phyloP scores from a whole-genome alignment of 2,888 invertebrate genomes.

The Sepioteuthis lessoniana region DNA sequence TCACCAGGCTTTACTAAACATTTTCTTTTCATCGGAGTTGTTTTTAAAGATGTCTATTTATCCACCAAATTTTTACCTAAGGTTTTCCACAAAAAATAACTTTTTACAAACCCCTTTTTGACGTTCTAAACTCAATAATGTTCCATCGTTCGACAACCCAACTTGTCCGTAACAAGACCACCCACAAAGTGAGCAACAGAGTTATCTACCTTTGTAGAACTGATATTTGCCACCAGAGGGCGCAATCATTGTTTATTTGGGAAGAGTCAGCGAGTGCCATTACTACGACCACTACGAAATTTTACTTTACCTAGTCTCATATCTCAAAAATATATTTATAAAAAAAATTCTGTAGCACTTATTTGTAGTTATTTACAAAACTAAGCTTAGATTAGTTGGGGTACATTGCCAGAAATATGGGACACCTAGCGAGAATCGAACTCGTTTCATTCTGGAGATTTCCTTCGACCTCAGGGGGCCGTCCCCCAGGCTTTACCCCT shows the following conservation, averaged over 20 bases:
- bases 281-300: background rate
- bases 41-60: background rate
- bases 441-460: no score
- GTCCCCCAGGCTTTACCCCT: no score
- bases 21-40: background rate
- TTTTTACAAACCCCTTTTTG: background rate
- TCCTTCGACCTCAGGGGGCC: no score
- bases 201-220: background rate
- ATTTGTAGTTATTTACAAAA: no score
- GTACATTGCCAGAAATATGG: no score
- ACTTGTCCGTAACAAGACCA: slow-evolving; percentile 4
- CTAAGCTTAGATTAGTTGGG: no score
- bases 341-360: no score
- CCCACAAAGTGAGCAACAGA: background rate
- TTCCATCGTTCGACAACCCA: background rate
- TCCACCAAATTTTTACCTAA: background rate
- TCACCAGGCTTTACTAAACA: background rate
- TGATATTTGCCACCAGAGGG: background rate
- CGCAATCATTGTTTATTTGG: background rate
- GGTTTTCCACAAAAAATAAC: background rate
- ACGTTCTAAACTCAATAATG: background rate
- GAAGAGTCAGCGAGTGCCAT: background rate
- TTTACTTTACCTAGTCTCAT: background rate
- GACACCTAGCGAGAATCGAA: no score
- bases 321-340: background rate